Base-by-base conservation (phyloP, 2,113 vertebrate species). In the Malurus cyaneus region DNA sequence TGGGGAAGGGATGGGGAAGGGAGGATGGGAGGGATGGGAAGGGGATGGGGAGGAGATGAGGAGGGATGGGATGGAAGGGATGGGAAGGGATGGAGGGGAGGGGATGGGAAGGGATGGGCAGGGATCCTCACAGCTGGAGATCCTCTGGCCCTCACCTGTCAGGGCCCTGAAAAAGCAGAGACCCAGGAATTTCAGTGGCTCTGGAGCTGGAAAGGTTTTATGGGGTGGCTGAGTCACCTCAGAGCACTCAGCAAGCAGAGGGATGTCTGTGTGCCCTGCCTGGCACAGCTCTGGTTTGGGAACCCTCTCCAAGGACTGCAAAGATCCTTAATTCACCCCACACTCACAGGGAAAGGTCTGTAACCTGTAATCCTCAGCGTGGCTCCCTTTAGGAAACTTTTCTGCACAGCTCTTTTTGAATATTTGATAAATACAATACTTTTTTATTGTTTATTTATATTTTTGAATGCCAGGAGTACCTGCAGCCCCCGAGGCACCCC, bases 331-430 rank as follows among this genome's bases (percentile, higher is more conserved):
- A 18, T 36, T 29, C 28, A 49, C 1, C 78, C 69, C 18, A 11
- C 2, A 10, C 36, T 0, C 18, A 0, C 0, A 1, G 3, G 16
- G 36, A 6, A 11, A 24, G 11, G 3, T 31, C 44, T 53, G 0
- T 4, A 9, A 12, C 1, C 49, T 61, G 34, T 20, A 52, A 14
- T 11, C 9, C 6, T 28, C 52, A 34, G n/a, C 52, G 4, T 2
- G 17, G 29, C 56, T 80, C n/a, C 32, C 32, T 86, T 42, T 9
- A 13, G 25, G 20, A 13, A 4, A 8, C 23, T 17, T 10, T 32
- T 20, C 42, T 15, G 39, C n/a, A 19, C 11, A 39, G 72, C 29
- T 61, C 3, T 6, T 39, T 47, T 7, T 15, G 9, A 13, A 15
- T 26, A 0, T 25, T 78, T 42, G 13, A 23, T 23, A 32, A 49